A percentile compares a stretch with the other conserved stretches of the same genome.
Conservation (phyloP, 2,888 invertebrate species). For the Ophioninae sp. region DNA sequence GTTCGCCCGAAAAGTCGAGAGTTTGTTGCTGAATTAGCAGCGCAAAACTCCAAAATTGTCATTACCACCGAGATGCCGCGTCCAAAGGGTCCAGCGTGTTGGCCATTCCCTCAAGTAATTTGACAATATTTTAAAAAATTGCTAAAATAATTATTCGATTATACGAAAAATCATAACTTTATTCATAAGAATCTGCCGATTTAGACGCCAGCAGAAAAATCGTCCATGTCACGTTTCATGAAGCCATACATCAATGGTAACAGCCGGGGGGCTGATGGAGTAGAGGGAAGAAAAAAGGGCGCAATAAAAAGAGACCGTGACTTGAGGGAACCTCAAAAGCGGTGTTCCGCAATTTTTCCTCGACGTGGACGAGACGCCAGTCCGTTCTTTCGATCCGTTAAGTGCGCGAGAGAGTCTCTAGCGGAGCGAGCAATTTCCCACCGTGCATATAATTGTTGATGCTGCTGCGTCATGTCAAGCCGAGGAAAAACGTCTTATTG, state of each 20-base stretch:
- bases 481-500: conserved; percentile 19
- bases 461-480: conserved; percentile 22
- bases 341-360: conserved; percentile 16
- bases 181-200: conserved; percentile 4
- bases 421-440: neutral
- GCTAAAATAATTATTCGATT: neutral
- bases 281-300: neutral
- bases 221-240: conserved; percentile 18
- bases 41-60: too few species aligned
- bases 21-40: too few species aligned
- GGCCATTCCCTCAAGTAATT: too few species aligned
- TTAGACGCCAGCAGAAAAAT: conserved; percentile 22
- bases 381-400: conserved; percentile 2
- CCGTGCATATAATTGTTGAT: conserved; percentile 37
- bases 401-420: conserved; percentile 6
- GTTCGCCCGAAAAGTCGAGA: too few species aligned
- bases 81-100: too few species aligned
- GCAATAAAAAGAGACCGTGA: conserved; percentile 7
- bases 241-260: conserved; percentile 15
- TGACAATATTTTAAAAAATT: too few species aligned
- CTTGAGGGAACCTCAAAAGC: conserved; percentile 9
- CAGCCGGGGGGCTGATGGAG: neutral
- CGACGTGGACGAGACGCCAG: neutral
- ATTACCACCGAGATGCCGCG: too few species aligned
- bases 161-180: conserved; percentile 29